Evolutionary conservation across 2,888 invertebrate genomes (phyloP), one percentile per base, ranked within the genome.

Genomic region (Tupiocoris notatus): DNA sequence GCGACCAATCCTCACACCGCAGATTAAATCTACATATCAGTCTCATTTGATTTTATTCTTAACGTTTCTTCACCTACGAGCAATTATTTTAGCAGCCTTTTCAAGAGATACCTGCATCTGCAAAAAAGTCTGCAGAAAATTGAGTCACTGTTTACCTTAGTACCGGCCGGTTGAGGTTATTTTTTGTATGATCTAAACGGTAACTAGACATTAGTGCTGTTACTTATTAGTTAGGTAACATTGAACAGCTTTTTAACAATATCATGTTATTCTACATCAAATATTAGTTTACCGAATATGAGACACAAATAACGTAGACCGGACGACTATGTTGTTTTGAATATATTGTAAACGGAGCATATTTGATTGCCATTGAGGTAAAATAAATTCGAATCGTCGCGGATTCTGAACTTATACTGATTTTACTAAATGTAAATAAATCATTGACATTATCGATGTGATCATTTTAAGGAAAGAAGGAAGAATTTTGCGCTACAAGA

Each of bases 11-110:
- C 22, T 21, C 7, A 58, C 39, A 23, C 21, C 70, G 23, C 7
- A 18, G 56, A 67, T 54, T 70, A 70, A 58, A 70, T 70, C 58
- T 70, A 70, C 70, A 70, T 23, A 25, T 70, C 70, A 70, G 70
- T 70, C 70, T 70, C 70, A 59, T 59, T 70, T 70, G 22, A 18
- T 56, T 67, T 56, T 54, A 12, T 66, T 66, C 54, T 54, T 66
- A 54, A 67, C 39, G 21, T 56, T 70, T 70, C 59, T 24, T 24
- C 24, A 20, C 59, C 70, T 24, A 23, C 23, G 9, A 9, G 59
- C 21, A 9, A 59, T 9, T 6, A 9, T 59, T 20, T 59, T 59
- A 18, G 59, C n/a, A 9, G n/a, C 3, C 20, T 3, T 3, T 39
- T 39, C 39, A 39, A 39, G 39, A 39, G 12, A 39, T 39, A 7